Evolutionary conservation across 2,113 vertebrate genomes (phyloP).

Genomic region (Pelecanus crispus): DNA sequence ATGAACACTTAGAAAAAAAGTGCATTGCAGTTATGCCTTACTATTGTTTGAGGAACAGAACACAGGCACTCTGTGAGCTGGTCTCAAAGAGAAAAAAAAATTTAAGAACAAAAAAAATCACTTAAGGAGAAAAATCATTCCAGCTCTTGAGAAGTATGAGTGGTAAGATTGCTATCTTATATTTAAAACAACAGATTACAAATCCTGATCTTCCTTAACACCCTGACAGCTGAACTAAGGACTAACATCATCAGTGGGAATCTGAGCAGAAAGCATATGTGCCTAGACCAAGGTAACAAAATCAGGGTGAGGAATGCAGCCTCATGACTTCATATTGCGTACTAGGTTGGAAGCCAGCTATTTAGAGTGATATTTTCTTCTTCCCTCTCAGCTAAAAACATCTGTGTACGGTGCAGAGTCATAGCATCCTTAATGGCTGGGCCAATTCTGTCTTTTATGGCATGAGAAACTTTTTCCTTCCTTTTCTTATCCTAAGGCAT

Average conservation of each 20-base stretch:
- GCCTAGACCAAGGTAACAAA: background rate
- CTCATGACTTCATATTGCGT: background rate
- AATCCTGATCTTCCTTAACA: background rate
- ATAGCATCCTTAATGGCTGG: background rate
- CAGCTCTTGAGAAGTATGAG: background rate
- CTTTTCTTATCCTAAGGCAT: background rate
- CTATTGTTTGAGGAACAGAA: constrained; percentile 22
- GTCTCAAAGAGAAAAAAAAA: background rate
- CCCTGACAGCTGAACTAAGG: background rate
- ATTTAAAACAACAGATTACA: background rate
- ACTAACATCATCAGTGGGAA: background rate
- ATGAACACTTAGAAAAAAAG: constrained; percentile 18
- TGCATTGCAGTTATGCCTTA: constrained; percentile 1
- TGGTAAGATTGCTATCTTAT: background rate
- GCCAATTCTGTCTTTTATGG: background rate
- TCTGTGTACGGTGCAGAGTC: background rate
- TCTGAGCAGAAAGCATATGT: background rate
- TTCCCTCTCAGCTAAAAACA: background rate
- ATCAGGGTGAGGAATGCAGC: background rate
- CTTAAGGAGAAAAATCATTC: background rate
- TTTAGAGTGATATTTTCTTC: background rate
- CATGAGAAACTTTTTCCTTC: background rate
- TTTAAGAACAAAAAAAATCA: background rate
- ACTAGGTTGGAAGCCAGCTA: background rate
- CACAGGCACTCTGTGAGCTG: background rate